Evolutionary conservation across 2,888 invertebrate genomes (phyloP).

Genomic region (Agapostemon virescens): DNA sequence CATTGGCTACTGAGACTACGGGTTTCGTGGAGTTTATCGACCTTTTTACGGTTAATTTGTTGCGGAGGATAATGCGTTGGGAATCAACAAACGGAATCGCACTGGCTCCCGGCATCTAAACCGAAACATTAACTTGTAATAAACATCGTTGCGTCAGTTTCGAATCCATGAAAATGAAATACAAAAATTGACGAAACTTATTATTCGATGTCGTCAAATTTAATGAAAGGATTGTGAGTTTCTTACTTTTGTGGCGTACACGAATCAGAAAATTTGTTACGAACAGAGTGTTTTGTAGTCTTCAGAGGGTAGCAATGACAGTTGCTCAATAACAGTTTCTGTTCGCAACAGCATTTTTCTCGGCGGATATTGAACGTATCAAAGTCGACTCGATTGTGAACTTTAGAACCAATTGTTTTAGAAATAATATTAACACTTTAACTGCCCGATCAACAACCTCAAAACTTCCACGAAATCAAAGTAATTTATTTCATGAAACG

Average conservation of each 20-base stretch:
- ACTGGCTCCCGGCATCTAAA: not conserved
- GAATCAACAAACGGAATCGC: not conserved
- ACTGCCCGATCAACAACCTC: no score
- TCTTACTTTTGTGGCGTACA: not conserved
- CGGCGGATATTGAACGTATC: not conserved
- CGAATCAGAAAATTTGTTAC: not conserved
- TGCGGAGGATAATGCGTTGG: not conserved
- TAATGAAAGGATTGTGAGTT: not conserved
- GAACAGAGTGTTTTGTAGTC: not conserved
- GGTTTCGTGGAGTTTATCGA: not conserved
- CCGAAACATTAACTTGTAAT: not conserved
- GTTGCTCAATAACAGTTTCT: not conserved
- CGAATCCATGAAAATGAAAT: not conserved
- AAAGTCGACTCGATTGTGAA: not conserved
- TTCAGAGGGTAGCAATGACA: no score
- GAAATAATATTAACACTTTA: not conserved
- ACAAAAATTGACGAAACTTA: not conserved
- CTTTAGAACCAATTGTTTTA: not conserved
- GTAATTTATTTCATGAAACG: no score
- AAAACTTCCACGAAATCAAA: no score
- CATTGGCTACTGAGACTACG: not conserved
- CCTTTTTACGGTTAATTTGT: slow-evolving; percentile 14
- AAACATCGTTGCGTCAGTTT: not conserved
- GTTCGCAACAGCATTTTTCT: not conserved
- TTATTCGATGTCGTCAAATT: not conserved